Conservation (phyloP, 2,797 vertebrate species). For the Rhadinocentrus ornatus region DNA sequence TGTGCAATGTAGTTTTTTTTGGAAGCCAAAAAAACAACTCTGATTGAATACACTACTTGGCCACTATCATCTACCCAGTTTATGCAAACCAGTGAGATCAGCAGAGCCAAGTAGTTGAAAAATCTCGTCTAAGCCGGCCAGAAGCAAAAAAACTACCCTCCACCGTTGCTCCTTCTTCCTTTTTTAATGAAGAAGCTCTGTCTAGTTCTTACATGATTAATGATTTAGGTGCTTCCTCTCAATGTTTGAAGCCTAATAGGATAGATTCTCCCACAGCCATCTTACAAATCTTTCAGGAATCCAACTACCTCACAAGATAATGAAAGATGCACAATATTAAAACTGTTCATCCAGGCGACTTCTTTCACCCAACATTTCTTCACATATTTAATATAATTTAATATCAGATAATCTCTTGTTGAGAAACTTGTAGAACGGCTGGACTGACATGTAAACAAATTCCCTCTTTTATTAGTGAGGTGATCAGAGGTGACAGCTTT, state of each 20-base stretch:
- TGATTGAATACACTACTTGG: background rate
- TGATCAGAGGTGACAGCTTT: background rate
- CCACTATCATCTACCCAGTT: background rate
- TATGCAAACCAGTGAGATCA: background rate
- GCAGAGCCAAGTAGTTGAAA: background rate
- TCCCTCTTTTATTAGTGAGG: background rate
- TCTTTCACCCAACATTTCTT: background rate
- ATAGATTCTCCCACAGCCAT: background rate
- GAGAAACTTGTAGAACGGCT: background rate
- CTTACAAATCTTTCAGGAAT: background rate
- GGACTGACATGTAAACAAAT: background rate
- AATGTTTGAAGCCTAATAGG: background rate
- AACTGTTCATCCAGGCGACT: background rate
- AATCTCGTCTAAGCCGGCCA: background rate
- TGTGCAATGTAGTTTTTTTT: background rate
- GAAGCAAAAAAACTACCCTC: too few relatives aligned
- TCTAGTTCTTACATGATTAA: background rate
- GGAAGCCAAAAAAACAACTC: background rate
- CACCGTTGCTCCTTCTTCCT: background rate
- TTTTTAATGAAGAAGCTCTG: background rate
- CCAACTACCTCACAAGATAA: background rate
- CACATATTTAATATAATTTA: background rate
- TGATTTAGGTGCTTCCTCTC: background rate
- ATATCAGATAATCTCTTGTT: background rate
- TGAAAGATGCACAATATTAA: background rate